phyloP scores from a whole-genome alignment of 1,140 invertebrate genomes.

The Ptiloglossa arizonensis region DNA sequence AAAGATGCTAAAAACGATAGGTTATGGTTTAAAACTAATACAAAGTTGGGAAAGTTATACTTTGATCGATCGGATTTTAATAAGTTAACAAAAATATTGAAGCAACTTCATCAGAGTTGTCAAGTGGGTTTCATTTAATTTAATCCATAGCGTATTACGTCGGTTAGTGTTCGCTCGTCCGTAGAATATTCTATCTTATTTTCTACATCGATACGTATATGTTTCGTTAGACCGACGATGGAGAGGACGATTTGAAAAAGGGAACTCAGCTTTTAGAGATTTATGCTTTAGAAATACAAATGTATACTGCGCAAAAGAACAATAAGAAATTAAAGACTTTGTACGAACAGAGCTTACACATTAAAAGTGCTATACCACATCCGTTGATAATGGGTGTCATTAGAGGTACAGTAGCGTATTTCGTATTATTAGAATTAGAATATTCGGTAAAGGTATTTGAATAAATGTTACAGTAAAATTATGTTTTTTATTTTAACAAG shows the following conservation, averaged over 20 bases:
- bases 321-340: conserved; percentile 99
- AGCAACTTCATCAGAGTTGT: conserved; percentile 98
- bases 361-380: conserved; percentile 99
- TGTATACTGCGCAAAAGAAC: conserved; percentile 99
- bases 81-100: conserved; percentile 97
- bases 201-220: neutral
- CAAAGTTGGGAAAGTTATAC: conserved; percentile 99
- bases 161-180: neutral
- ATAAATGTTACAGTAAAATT: conserved; percentile 6
- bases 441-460: neutral
- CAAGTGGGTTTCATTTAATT: conserved; percentile 84
- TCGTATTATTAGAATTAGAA: neutral
- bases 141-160: neutral
- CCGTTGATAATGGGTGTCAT: conserved; percentile 99
- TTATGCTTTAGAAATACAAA: conserved; percentile 99
- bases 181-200: neutral
- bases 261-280: conserved; percentile 99
- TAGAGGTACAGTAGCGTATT: conserved; percentile 85
- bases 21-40: conserved; percentile 99
- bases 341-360: conserved; percentile 99
- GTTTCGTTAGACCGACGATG: conserved; percentile 94
- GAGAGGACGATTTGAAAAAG: conserved; percentile 99
- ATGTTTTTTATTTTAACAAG: conserved; percentile 81
- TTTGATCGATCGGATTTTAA: conserved; percentile 98
- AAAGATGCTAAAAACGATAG: conserved; percentile 99